phyloP scores from a whole-genome alignment of 1,140 invertebrate genomes.

The Polypedilum pembai region DNA sequence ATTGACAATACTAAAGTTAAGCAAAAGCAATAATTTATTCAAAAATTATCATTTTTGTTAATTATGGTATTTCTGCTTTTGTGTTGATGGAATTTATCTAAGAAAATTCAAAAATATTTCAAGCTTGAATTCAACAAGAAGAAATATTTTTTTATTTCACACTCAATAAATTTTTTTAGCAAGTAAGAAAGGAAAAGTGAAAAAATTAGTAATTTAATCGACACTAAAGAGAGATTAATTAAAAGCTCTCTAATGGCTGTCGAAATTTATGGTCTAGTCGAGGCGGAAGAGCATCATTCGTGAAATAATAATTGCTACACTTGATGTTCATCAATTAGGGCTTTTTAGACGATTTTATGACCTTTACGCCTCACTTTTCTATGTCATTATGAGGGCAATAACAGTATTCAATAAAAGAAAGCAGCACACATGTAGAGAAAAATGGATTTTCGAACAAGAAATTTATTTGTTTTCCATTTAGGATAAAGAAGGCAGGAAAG shows the following conservation, averaged over 20 bases:
- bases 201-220: too few relatives aligned
- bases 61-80: too few relatives aligned
- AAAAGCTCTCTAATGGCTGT: not conserved
- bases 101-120: too few relatives aligned
- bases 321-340: not conserved
- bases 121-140: too few relatives aligned
- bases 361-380: not conserved
- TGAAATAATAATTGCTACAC: not conserved
- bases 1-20: too few relatives aligned
- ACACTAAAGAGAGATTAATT: conserved; percentile 1
- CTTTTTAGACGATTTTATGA: not conserved
- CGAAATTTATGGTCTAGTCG: not conserved
- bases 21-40: too few relatives aligned
- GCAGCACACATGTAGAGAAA: not conserved
- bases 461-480: conserved; percentile 26
- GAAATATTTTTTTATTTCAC: too few relatives aligned
- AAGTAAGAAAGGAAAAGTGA: too few relatives aligned
- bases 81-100: too few relatives aligned
- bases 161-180: too few relatives aligned
- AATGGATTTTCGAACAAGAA: not conserved
- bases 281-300: not conserved
- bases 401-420: not conserved
- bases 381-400: not conserved
- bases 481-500: not conserved
- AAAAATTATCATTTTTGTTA: too few relatives aligned